These are phyloP conservation scores for Crambe crambe DNA, from an alignment of 37 sponge, comb jelly and placozoan species.

Conservation along the genomic window DNA sequence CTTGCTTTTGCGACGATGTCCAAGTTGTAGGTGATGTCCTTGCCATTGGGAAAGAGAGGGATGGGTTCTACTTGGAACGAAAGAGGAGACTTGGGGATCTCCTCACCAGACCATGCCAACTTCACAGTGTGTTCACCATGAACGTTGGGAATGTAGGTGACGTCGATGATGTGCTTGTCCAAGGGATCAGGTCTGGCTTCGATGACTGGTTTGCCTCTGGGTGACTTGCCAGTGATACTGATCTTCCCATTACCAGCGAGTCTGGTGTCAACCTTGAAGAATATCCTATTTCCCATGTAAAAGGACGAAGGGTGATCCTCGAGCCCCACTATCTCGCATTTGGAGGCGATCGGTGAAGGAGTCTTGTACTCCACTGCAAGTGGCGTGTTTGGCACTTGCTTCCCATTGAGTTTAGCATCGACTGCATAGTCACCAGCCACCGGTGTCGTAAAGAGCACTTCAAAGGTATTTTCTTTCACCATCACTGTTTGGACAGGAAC, in stretches of 20 bases:
- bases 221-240: slow-evolving; percentile 12
- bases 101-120: slow-evolving; percentile 48
- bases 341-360: slow-evolving; percentile 27
- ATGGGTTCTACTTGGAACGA: slow-evolving; percentile 36
- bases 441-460: slow-evolving; percentile 36
- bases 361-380: slow-evolving; percentile 30
- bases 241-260: slow-evolving; percentile 71
- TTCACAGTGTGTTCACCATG: slow-evolving; percentile 56
- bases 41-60: slow-evolving; percentile 15
- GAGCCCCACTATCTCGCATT: slow-evolving; percentile 47
- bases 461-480: slow-evolving; percentile 15
- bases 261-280: slow-evolving; percentile 48
- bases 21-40: slow-evolving; percentile 24
- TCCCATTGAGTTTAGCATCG: slow-evolving; percentile 16
- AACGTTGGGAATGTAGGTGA: slow-evolving; percentile 53
- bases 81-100: slow-evolving; percentile 63
- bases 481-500: not conserved
- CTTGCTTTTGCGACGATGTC: slow-evolving; percentile 31
- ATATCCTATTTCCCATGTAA: slow-evolving; percentile 24
- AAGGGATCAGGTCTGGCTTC: not conserved
- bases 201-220: slow-evolving; percentile 13
- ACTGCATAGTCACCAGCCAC: slow-evolving; percentile 42
- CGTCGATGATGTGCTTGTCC: slow-evolving; percentile 32
- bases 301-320: slow-evolving; percentile 25
- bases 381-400: slow-evolving; percentile 54